Base-by-base conservation (phyloP, 2,797 vertebrate genomes). In the Lepidocolaptes lacrymiger region DNA sequence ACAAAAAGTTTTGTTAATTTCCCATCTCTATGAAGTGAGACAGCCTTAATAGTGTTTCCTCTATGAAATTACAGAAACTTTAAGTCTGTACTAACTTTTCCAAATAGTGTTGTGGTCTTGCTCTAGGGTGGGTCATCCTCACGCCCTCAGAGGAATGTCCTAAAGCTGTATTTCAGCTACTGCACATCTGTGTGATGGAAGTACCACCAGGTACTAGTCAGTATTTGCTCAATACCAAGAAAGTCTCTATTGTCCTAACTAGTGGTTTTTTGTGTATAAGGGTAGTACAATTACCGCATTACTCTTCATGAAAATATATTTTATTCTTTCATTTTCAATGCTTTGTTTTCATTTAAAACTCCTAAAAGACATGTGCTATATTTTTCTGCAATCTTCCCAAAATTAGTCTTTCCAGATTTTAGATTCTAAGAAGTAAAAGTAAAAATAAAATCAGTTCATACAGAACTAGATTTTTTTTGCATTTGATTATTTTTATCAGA, bases 321-420 rank as follows among this genome's bases (percentile, higher is more conserved):
- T 41, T 1, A 36, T 69, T 62, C 6, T 56, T 61, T 24, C 16
- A 34, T 71, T 76, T 85, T 23, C 41, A 49, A 4, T 44, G 18
- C 0, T 49, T 41, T 41, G 5, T 27, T 26, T 41, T 71, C 1
- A n/a, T 39, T 77, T 86, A 74, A 74, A 77, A 56, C 10, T 67
- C 21, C 32, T 66, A 34, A 81, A 85, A 39, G 17, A 44, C 12
- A 41, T 0, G 1, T 1, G 0, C 37, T 30, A 19, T 9, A 19
- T 79, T 62, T 94, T 85, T 39, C 22, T 59, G 8, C 1, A 0
- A 52, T 77, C 14, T 84, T 69, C 30, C 10, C 72, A 30, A 88
- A 91, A 62, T 32, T 2, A 34, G 15, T 43, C 12, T 78, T 85
- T 76, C 13, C 13, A 41, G 66, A 43, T 69, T 85, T 82, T 75